A percentile compares a stretch with the other conserved stretches of the same genome.
Conservation (phyloP, 2,888 invertebrate species). For the Ochlodes sylvanus region DNA sequence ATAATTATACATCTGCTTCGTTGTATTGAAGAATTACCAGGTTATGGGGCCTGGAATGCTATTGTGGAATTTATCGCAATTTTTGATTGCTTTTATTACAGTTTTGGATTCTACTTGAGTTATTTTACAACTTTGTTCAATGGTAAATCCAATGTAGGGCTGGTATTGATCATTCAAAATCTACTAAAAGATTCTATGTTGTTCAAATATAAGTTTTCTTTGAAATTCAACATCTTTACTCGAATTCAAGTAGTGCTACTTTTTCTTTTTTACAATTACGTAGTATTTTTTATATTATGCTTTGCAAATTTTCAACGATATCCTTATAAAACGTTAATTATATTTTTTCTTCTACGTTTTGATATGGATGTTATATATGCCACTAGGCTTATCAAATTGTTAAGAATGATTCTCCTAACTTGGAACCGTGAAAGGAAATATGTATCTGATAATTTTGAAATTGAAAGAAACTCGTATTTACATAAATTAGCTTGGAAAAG, state of each 20-base stretch:
- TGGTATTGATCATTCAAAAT: constrained; percentile 15
- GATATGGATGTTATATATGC: constrained; percentile 25
- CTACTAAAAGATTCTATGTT: background rate
- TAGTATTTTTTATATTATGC: background rate
- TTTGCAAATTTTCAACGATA: background rate
- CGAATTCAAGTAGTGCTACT: constrained; percentile 3
- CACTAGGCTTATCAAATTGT: background rate
- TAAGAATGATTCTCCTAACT: background rate
- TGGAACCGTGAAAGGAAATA: constrained; percentile 15
- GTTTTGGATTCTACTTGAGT: constrained; percentile 8
- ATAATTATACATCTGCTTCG: background rate
- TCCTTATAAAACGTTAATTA: background rate
- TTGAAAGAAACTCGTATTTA: no score
- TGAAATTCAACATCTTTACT: constrained; percentile 14
- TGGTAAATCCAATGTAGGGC: constrained; percentile 16
- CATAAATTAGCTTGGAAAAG: background rate
- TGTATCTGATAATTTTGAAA: background rate
- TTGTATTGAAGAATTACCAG: background rate
- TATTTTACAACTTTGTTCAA: background rate
- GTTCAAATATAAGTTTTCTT: background rate
- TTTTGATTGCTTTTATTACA: constrained; percentile 25
- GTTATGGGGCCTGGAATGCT: background rate
- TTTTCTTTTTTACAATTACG: background rate
- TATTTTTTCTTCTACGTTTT: constrained; percentile 12
- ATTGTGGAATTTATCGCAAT: background rate